Conservation (phyloP, 53 echinoderm and acorn worm genomes). For the Temnopleurus reevesii region DNA sequence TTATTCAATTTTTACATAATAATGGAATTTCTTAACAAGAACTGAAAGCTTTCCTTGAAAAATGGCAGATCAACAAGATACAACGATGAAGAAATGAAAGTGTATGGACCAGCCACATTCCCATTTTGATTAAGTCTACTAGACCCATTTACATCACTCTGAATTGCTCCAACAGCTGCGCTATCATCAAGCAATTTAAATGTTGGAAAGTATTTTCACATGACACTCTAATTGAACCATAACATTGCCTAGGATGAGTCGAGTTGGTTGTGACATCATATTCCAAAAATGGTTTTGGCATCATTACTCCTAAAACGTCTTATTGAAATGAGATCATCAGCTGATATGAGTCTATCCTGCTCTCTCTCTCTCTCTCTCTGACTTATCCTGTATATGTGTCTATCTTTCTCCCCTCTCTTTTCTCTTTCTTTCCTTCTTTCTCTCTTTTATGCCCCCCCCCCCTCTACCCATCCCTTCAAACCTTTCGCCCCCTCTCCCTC, state of each 20-base stretch:
- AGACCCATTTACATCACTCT: neutral
- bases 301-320: neutral
- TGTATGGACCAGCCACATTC: neutral
- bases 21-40: too few relatives aligned
- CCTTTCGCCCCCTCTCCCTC: neutral
- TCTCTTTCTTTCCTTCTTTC: neutral
- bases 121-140: neutral
- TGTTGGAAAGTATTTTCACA: neutral
- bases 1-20: too few relatives aligned
- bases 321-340: conserved; percentile 5
- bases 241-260: neutral
- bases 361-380: neutral
- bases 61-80: too few relatives aligned
- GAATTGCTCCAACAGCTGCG: neutral
- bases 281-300: neutral
- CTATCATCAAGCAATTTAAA: neutral
- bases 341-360: neutral
- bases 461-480: neutral
- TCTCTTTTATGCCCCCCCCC: neutral
- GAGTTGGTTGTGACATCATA: conserved; percentile 14
- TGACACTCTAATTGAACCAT: conserved; percentile 20
- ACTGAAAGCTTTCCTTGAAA: too few relatives aligned
- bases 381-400: too few relatives aligned
- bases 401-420: neutral
- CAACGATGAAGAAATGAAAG: too few relatives aligned